Evolutionary conservation across 2,113 vertebrate species (phyloP).

Genomic region (Prionailurus viverrinus): DNA sequence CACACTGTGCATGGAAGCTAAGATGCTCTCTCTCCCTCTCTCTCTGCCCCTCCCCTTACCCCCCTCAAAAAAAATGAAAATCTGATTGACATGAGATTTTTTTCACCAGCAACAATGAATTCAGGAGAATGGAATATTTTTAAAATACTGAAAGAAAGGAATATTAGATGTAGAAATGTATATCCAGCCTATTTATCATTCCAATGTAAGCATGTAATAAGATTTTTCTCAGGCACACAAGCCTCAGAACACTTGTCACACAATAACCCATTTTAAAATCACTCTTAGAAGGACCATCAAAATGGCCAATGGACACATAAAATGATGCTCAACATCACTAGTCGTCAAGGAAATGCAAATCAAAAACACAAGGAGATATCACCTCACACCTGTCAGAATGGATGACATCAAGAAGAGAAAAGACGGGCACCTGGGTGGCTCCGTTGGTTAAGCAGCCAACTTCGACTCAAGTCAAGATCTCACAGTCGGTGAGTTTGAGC

Average conservation of each 20-base stretch:
- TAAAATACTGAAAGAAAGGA: not conserved
- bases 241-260: not conserved
- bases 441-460: too few relatives aligned
- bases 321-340: not conserved
- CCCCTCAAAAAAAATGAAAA: not conserved
- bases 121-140: not conserved
- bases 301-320: not conserved
- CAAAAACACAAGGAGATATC: not conserved
- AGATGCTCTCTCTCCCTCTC: too few relatives aligned
- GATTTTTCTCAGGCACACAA: not conserved
- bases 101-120: not conserved
- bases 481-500: too few relatives aligned
- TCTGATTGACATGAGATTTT: not conserved
- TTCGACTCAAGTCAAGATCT: too few relatives aligned
- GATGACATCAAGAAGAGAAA: not conserved
- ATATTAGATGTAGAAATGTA: not conserved
- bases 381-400: not conserved
- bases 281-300: not conserved
- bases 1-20: too few relatives aligned
- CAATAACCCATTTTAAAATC: not conserved
- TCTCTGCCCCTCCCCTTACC: too few relatives aligned
- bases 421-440: not conserved
- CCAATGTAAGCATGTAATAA: not conserved
- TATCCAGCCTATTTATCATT: not conserved
- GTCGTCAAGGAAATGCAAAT: not conserved